Base-by-base conservation (phyloP, 2,113 vertebrate genomes). In the Embiotoca jacksoni region DNA sequence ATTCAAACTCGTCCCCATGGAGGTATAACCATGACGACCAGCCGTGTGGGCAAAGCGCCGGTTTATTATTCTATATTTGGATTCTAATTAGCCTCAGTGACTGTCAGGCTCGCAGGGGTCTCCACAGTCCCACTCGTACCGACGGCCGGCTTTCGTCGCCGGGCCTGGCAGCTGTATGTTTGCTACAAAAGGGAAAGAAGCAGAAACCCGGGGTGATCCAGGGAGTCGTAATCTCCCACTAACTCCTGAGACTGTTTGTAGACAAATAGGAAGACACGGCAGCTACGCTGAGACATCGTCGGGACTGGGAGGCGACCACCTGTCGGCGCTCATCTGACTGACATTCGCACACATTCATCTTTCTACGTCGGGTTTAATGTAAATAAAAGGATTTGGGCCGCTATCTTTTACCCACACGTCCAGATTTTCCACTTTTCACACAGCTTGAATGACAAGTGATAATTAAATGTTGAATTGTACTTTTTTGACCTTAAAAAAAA, bases 51-150 rank as follows among this genome's bases (percentile, higher is more conserved):
- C 74, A 86, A 85, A 82, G 66, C 13, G 59, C 78, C 53, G 59
- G 84, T 90, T 91, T 88, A 88, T 83, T 84, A 86, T 88, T 86
- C 88, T 85, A 88, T 87, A 91, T 92, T 85, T 88, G 88, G 90
- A 83, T 82, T 85, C 87, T 84, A 91, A 90, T 92, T 92, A 91
- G 82, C 81, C 83, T 83, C 72, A 3, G 60, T 64, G 82, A 81
- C 89, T 78, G 72, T 2, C 57, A 80, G 74, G 57, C 82, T 76
- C 32, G 56, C 83, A 35, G 56, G 75, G 82, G 86, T 86, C 23
- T 23, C 46, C 60, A 54, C 61, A 32, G 72, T 80, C 39, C 3
- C 67, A 63, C 85, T 74, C 6, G 11, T 77, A 74, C 56, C 75
- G 59, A 55, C 14, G 15, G 59, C 10, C 68, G 76, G 85, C 78